Conservation (phyloP, 1,140 invertebrate genomes). For the Ylistrum balloti region DNA sequence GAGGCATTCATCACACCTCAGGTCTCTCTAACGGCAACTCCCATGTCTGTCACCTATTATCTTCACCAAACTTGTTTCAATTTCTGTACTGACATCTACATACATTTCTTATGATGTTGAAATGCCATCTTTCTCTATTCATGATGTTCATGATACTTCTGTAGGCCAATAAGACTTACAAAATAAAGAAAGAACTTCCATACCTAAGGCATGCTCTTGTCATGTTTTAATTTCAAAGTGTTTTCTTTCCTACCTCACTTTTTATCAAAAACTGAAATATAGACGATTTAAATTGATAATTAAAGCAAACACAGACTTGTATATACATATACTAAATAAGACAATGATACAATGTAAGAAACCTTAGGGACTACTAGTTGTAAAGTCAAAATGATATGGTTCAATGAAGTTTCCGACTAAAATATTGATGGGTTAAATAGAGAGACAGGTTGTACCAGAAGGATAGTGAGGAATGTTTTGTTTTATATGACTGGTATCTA, state of each 20-base stretch:
- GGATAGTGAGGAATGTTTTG: not conserved
- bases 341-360: not conserved
- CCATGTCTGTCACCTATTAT: not conserved
- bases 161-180: not conserved
- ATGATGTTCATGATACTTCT: not conserved
- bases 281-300: not conserved
- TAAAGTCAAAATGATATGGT: not conserved
- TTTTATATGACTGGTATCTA: not conserved
- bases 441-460: not conserved
- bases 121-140: no score
- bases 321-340: not conserved
- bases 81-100: not conserved
- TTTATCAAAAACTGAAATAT: not conserved
- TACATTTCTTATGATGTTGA: not conserved
- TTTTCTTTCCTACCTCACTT: not conserved
- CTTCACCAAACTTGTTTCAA: not conserved
- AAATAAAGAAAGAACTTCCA: not conserved
- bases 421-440: not conserved
- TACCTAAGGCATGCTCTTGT: not conserved
- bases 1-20: no score
- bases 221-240: conserved; percentile 28
- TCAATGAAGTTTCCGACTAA: not conserved
- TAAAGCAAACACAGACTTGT: not conserved
- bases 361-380: not conserved
- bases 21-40: no score